Evolutionary conservation across 2,888 invertebrate species (phyloP), one percentile per base, ranked within the genome.

Genomic region (Cataglyphis rosenhaueri): DNA sequence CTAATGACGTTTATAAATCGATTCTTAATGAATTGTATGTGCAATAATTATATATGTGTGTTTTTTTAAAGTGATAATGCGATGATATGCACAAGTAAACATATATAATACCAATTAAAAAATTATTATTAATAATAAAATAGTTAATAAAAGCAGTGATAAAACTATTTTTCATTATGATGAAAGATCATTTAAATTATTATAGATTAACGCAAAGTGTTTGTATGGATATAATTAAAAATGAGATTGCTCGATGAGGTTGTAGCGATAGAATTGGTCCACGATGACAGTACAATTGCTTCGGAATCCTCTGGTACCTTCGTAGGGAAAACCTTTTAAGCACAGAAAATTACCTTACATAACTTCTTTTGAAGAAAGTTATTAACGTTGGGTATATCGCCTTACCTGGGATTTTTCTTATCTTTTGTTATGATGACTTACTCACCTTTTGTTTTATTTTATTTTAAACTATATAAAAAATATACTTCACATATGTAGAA

Each of bases 181-280:
- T 82, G 35, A 8, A 44, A 52, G 64, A 3, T 82, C 29, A 29
- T 29, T 29, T 29, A 29, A 29, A 29, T 29, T 29, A 29, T 0
- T 29, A 2, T 78, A 70, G 62, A 81, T 89, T 83, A 92, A 88
- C 89, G 91, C 68, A 92, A 87, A 74, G 75, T 85, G 85, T 92
- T 92, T 79, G 88, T 87, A 83, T 91, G 86, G 89, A 92, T 85
- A 91, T 84, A 84, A 84, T 85, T 86, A 85, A 86, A 73, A 89
- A 88, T 85, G 84, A 86, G 84, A 88, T 86, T 87, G 88, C 90
- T 87, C 74, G 86, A 81, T 76, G 86, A 66, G 65, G 87, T 90
- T 84, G 88, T 81, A 85, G 88, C 75, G 81, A 87, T 76, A 84
- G 79, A 86, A 81, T 88, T 85, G 85, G 84, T 84, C 91, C 91